Evolutionary conservation across 2,113 vertebrate species (phyloP).

Genomic region (Megaceryle torquata): DNA sequence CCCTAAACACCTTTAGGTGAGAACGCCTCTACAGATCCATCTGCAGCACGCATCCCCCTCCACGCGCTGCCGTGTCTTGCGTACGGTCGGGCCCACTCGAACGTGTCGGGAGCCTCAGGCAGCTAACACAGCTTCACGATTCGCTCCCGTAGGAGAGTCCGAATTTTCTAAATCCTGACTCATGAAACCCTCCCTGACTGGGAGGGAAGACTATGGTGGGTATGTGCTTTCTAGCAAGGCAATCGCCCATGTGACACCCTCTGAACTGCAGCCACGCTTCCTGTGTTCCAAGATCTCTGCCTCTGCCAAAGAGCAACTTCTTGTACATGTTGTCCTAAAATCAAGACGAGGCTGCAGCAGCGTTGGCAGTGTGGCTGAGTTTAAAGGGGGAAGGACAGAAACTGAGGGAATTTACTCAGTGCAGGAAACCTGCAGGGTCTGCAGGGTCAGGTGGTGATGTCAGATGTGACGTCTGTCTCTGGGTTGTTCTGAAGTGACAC

Average conservation of each 20-base stretch:
- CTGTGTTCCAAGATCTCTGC: background rate
- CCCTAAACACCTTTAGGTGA: background rate
- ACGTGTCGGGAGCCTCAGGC: background rate
- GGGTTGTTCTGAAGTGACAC: background rate
- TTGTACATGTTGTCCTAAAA: background rate
- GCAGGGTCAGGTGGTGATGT: background rate
- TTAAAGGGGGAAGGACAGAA: background rate
- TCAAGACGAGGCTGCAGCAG: background rate
- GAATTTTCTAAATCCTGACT: background rate
- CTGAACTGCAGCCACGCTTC: background rate
- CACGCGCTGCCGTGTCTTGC: background rate
- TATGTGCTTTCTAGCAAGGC: background rate
- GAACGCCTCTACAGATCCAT: background rate
- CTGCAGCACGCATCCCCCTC: background rate
- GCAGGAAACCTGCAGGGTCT: background rate
- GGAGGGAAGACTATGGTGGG: background rate
- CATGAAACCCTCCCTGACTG: background rate
- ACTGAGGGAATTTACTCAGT: background rate
- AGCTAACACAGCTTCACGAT: background rate
- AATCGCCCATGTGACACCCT: background rate
- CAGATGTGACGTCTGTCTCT: background rate
- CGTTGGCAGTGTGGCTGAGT: fast-evolving
- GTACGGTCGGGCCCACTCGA: background rate
- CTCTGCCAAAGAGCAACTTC: background rate
- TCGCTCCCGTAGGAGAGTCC: background rate